A percentile compares a stretch with the other conserved stretches of the same genome.
These are phyloP conservation scores for Melospiza melodia DNA, from an alignment of 2,113 vertebrate genomes.

Conservation along the genomic window DNA sequence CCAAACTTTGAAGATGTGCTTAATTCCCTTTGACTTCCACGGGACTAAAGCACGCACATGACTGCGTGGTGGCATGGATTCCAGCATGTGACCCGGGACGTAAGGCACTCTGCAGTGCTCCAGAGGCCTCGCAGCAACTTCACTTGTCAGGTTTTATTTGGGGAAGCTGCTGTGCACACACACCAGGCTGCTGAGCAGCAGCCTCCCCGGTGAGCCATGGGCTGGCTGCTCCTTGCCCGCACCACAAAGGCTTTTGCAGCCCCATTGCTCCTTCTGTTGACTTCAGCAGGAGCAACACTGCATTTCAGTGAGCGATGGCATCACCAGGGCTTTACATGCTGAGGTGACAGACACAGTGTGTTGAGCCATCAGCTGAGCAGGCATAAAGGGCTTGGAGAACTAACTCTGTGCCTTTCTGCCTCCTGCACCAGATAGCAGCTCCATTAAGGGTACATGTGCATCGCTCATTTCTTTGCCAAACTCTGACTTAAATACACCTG, in stretches of 20 bases:
- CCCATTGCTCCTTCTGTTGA: fast-evolving
- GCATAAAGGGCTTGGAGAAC: background rate
- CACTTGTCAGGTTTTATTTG: background rate
- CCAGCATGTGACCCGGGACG: background rate
- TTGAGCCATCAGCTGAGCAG: background rate
- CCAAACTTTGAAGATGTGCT: background rate
- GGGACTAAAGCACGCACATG: background rate
- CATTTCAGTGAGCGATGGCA: background rate
- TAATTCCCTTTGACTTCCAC: background rate
- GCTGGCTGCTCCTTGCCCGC: background rate
- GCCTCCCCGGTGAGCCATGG: fast-evolving
- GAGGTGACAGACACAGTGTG: background rate
- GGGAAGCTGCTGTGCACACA: background rate
- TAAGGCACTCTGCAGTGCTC: background rate
- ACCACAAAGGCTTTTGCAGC: background rate
- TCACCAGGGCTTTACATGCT: background rate
- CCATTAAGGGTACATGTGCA: background rate
- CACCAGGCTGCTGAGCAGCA: background rate
- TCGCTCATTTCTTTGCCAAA: fast-evolving
- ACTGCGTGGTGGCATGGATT: background rate
- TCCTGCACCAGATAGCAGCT: background rate
- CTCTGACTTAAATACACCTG: background rate
- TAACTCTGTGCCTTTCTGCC: background rate
- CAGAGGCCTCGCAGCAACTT: background rate
- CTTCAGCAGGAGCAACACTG: background rate